Conservation (phyloP, 1,140 invertebrate species). For the Limonius californicus region DNA sequence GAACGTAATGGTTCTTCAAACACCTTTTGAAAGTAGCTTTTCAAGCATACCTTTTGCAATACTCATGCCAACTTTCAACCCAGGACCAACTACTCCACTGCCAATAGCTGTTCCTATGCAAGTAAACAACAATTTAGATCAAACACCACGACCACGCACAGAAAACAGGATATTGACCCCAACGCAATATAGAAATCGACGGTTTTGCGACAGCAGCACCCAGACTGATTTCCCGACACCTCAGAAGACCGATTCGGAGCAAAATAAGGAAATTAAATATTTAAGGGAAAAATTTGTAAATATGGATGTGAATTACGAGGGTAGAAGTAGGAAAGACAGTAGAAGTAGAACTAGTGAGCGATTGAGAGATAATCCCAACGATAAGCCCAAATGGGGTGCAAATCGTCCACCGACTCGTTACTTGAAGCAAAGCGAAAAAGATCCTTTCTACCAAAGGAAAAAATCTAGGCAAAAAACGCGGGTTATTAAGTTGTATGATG, state of each 20-base stretch:
- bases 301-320: constrained; percentile 37
- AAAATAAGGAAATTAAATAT: constrained; percentile 33
- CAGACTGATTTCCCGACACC: constrained; percentile 53
- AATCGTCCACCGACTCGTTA: constrained; percentile 67
- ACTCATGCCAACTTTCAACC: constrained; percentile 50
- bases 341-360: constrained; percentile 51
- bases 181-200: constrained; percentile 53
- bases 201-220: constrained; percentile 60
- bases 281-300: constrained; percentile 40
- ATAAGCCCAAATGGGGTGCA: constrained; percentile 63
- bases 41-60: constrained; percentile 53
- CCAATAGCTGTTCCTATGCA: constrained; percentile 22
- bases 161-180: constrained; percentile 59
- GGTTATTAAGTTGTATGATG: constrained; percentile 46
- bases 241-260: constrained; percentile 6
- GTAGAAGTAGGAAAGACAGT: constrained; percentile 50
- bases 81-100: constrained; percentile 21
- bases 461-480: constrained; percentile 57
- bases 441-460: constrained; percentile 66
- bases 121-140: constrained; percentile 16
- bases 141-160: constrained; percentile 29
- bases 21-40: constrained; percentile 42
- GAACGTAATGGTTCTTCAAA: constrained; percentile 46
- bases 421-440: constrained; percentile 73
- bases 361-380: constrained; percentile 52